These are phyloP conservation scores for Gracilinanus agilis DNA, from an alignment of 2,113 vertebrate species.

Conservation along the genomic window DNA sequence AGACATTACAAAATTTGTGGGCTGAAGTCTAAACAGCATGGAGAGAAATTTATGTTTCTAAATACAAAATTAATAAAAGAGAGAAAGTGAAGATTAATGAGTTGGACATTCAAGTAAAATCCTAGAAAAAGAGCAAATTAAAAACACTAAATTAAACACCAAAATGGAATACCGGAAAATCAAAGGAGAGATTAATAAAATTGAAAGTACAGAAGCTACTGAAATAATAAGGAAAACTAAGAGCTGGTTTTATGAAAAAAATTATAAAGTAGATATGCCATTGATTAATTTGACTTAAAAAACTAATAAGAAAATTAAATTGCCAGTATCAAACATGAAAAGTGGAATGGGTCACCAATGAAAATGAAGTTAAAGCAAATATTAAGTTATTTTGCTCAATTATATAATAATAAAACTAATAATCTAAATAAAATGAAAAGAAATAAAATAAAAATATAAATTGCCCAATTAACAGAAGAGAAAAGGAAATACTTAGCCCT, in stretches of 20 bases:
- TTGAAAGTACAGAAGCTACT: neutral
- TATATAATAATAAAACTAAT: neutral
- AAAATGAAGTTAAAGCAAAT: neutral
- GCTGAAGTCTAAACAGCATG: neutral
- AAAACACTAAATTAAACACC: neutral
- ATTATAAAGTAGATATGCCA: neutral
- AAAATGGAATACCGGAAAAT: neutral
- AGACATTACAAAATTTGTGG: neutral
- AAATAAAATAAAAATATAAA: neutral
- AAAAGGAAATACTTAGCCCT: neutral
- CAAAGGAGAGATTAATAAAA: neutral
- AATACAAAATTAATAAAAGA: neutral
- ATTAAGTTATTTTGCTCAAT: neutral
- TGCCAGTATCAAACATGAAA: neutral
- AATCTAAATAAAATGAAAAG: neutral
- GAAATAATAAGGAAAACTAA: neutral
- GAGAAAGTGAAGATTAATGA: neutral
- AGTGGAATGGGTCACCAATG: neutral
- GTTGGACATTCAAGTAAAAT: neutral
- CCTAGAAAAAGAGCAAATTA: neutral
- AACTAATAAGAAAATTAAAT: neutral
- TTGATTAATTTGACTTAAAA: neutral
- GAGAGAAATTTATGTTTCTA: neutral
- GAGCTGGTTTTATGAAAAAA: neutral
- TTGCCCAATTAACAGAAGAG: neutral